These are phyloP conservation scores for Parelbella ahira DNA, from an alignment of 2,888 invertebrate genomes.

Conservation along the genomic window DNA sequence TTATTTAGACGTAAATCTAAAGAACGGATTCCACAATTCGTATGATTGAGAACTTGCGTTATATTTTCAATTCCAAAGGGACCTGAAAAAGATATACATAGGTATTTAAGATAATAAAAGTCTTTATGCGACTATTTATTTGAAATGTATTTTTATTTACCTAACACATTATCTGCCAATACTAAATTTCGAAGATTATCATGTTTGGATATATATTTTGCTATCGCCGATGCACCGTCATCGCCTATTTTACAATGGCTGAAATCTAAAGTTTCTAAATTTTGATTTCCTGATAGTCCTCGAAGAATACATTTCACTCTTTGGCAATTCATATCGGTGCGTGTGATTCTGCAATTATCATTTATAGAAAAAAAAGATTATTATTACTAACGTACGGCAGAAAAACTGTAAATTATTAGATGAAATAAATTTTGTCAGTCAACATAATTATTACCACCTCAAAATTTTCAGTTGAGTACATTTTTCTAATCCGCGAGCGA, in stretches of 20 bases:
- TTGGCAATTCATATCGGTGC: constrained; percentile 71
- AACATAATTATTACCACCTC: too few species aligned
- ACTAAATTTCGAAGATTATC: constrained; percentile 67
- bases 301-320: constrained; percentile 66
- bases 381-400: too few species aligned
- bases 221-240: constrained; percentile 81
- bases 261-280: constrained; percentile 81
- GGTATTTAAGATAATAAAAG: too few species aligned
- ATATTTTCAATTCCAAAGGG: constrained; percentile 62
- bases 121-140: too few species aligned
- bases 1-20: constrained; percentile 69
- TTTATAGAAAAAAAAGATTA: too few species aligned
- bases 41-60: constrained; percentile 62
- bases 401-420: too few species aligned
- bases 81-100: constrained; percentile 47
- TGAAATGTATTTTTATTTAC: constrained; percentile 42
- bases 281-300: constrained; percentile 55
- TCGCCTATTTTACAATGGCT: constrained; percentile 83
- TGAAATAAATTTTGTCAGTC: too few species aligned
- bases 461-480: constrained; percentile 54
- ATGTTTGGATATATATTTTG: constrained; percentile 75
- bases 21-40: constrained; percentile 55
- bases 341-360: constrained; percentile 55
- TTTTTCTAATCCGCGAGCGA: constrained; percentile 67
- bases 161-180: constrained; percentile 78